phyloP scores from a whole-genome alignment of 2,888 invertebrate genomes.

The Amblyjoppa proteus region DNA sequence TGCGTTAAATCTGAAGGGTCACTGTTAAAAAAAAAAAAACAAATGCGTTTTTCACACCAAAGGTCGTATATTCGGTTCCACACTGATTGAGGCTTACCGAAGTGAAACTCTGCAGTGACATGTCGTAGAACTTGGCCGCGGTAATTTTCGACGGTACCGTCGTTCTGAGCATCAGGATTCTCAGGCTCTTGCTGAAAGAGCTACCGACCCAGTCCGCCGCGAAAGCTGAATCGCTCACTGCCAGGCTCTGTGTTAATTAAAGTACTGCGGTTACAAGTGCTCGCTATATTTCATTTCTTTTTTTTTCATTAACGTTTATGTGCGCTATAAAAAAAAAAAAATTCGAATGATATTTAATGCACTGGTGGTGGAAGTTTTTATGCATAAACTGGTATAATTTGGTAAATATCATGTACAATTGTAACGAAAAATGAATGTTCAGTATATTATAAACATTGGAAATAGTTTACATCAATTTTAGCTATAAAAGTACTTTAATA shows the following conservation, averaged over 20 bases:
- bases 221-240: constrained; percentile 75
- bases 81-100: constrained; percentile 68
- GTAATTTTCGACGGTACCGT: constrained; percentile 77
- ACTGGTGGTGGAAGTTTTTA: too few species aligned
- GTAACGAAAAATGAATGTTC: too few species aligned
- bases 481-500: too few species aligned
- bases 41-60: neutral
- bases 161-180: constrained; percentile 77
- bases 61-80: neutral
- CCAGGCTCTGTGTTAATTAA: constrained; percentile 73
- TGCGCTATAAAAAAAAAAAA: neutral
- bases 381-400: too few species aligned
- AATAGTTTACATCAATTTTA: too few species aligned
- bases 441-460: too few species aligned
- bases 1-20: neutral
- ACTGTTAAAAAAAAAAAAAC: neutral
- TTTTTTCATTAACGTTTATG: neutral
- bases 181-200: constrained; percentile 68
- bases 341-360: too few species aligned
- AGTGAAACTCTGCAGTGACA: constrained; percentile 79
- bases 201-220: constrained; percentile 75
- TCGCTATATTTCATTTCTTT: constrained; percentile 1
- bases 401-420: too few species aligned
- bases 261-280: constrained; percentile 7
- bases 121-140: constrained; percentile 80